Percentiles rank a stretch among this genome's conserved stretches.
phyloP scores from a whole-genome alignment of 2,113 vertebrate species.

The Chionomys nivalis region DNA sequence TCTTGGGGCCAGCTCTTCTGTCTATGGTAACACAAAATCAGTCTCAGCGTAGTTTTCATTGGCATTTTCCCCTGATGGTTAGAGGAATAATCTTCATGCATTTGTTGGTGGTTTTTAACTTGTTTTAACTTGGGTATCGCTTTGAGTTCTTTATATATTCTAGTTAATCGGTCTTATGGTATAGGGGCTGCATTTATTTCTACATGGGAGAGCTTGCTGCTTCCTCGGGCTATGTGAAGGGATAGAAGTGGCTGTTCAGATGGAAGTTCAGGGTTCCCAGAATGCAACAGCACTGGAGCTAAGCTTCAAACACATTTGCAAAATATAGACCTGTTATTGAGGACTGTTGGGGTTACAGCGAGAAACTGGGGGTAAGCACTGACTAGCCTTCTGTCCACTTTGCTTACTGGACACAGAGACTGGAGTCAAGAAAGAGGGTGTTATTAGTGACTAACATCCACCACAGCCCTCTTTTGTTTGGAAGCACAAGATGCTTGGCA shows the following conservation, averaged over 20 bases:
- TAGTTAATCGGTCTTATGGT: not conserved
- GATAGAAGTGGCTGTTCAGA: not conserved
- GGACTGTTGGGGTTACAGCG: fast-evolving
- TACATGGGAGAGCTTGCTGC: not conserved
- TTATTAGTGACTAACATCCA: not conserved
- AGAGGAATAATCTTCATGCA: not conserved
- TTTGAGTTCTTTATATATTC: not conserved
- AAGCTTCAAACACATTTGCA: not conserved
- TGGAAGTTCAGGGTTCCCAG: no score
- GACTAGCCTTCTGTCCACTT: not conserved
- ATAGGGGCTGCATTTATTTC: not conserved
- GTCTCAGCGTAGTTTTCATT: not conserved
- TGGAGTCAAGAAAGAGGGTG: not conserved
- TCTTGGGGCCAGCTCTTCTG: not conserved
- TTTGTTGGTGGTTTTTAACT: not conserved
- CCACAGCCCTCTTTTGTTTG: not conserved
- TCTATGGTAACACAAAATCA: not conserved
- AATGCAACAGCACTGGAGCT: not conserved
- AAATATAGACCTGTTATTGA: fast-evolving
- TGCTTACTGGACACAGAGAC: not conserved
- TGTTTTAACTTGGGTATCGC: not conserved
- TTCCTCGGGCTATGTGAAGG: fast-evolving
- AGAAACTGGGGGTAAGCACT: fast-evolving
- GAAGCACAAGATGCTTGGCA: not conserved
- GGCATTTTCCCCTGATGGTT: not conserved